Base-by-base conservation (phyloP, 2,113 vertebrate species). In the Colossoma macropomum region DNA sequence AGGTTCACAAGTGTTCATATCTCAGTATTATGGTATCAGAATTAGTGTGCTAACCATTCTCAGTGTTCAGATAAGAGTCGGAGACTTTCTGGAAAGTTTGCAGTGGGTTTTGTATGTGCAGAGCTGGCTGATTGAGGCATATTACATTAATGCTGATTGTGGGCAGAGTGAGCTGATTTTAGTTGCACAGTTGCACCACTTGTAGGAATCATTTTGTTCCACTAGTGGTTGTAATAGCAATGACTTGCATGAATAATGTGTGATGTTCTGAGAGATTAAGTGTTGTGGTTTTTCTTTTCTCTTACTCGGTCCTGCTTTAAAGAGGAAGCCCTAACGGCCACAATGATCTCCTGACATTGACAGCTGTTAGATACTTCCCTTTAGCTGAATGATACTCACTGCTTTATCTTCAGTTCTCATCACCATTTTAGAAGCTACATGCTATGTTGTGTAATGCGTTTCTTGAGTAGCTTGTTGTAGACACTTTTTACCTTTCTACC, bases 331-430 rank as follows among this genome's bases (percentile, higher is more conserved):
- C 27, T 27, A 80, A 62, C 79, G 17, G 69, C 56, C 56, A 16
- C 56, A 25, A 19, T 25, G 15, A 45, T 45, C 68, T 50, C 11
- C 68, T 60, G 68, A 62, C 3, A 38, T 25, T 10, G 16, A 41
- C 25, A 50, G 59, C 60, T 73, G 25, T 17, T 73, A 5, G 69
- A 69, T 73, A 81, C 27, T 81, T 81, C 56, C 70, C 80, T 75
- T 4, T 38, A 41, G 25, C 30, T 54, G 45, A 81, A 52, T 21
- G 38, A 16, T 8, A 30, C 10, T 9, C 38, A 10, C 34, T 11
- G 65, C 48, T 68, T 27, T n/a, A 16, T 72, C 41, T 45, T 9
- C 4, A 7, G 34, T 38, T 38, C 32, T 56, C 16, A 3, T 80
- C 71, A 45, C 41, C 4, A 4, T 80, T 34, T 27, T 72, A 16